phyloP scores from a whole-genome alignment of 2,113 vertebrate genomes.

The Syngnathus scovelli region DNA sequence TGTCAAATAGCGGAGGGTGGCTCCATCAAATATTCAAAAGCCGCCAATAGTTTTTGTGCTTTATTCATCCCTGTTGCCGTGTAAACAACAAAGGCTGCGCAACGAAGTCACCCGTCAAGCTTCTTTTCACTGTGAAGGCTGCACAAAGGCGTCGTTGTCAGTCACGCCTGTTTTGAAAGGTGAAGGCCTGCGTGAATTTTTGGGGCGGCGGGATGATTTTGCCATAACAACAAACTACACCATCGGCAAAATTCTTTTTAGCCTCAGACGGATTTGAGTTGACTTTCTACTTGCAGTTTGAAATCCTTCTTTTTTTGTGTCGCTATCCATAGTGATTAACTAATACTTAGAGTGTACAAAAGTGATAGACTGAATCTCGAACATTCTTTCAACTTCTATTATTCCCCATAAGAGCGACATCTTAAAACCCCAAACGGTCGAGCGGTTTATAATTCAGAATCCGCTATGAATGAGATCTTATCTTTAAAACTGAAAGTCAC shows the following conservation, averaged over 20 bases:
- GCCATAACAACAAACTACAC: not conserved
- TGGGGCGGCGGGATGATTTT: constrained; percentile 12
- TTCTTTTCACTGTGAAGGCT: constrained; percentile 34
- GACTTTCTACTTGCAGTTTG: not conserved
- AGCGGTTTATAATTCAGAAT: not conserved
- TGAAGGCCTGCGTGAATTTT: constrained; percentile 35
- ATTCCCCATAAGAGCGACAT: too few relatives aligned
- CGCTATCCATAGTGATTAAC: too few relatives aligned
- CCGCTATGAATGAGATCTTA: not conserved
- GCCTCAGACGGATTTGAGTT: not conserved
- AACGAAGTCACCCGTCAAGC: constrained; percentile 34
- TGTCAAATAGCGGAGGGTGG: constrained; percentile 30
- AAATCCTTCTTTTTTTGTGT: not conserved
- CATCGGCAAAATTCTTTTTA: not conserved
- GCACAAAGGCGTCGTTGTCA: constrained; percentile 22
- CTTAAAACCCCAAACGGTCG: too few relatives aligned
- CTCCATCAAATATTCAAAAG: constrained; percentile 52
- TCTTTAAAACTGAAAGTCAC: not conserved
- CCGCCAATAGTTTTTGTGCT: constrained; percentile 34
- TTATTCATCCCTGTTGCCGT: constrained; percentile 32
- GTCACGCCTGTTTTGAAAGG: constrained; percentile 32
- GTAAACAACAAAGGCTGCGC: constrained; percentile 44
- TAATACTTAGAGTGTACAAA: too few relatives aligned
- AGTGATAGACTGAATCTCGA: too few relatives aligned
- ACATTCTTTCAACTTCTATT: too few relatives aligned